Base-by-base conservation (phyloP, 1,140 invertebrate species). In the Pseudomyrmex sp. region DNA sequence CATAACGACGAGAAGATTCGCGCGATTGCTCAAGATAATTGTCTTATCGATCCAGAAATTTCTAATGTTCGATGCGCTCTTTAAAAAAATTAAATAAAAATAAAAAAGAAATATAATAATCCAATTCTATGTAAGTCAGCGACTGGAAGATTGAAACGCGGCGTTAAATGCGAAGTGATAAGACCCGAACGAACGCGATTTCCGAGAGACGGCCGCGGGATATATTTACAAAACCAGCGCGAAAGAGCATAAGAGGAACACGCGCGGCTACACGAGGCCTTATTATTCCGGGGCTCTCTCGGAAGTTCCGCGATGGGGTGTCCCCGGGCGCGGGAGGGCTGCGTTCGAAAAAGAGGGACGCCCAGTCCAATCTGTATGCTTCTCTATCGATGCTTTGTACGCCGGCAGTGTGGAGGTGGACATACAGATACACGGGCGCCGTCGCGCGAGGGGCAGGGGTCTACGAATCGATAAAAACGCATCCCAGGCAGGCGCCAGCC, bases 381-480 rank as follows among this genome's bases (percentile, higher is more conserved):
- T 89, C 90, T 91, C 92, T 93, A 93, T 93, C 91, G 91, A 91
- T 91, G 93, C 92, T 93, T 94, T 93, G 91, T 93, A 93, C 91
- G 92, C 84, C 61, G 74, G 80, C 66, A 75, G 83, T 88, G 90
- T 91, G 91, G 86, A 79, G 87, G 85, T 86, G 87, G 85, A 91
- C 86, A 89, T 90, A 89, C 87, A 91, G 83, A 91, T 83, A 92
- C 75, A 90, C 84, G 85, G 77, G 86, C 89, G 89, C 90, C 91
- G 82, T 87, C 89, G 88, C 90, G 91, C 90, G 91, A 86, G 88
- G 86, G 90, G 90, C 91, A 91, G 91, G 92, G 92, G 92, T 93
- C 92, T 92, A 93, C 93, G 92, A 94, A 94, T 94, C 94, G 94
- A 94, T 94, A 94, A 94, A 94, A 94, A 94, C 93, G 94, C 94